Percentiles rank a stretch among this genome's conserved stretches.
Conservation (phyloP, 1,140 invertebrate species). For the Vanessa tameamea region DNA sequence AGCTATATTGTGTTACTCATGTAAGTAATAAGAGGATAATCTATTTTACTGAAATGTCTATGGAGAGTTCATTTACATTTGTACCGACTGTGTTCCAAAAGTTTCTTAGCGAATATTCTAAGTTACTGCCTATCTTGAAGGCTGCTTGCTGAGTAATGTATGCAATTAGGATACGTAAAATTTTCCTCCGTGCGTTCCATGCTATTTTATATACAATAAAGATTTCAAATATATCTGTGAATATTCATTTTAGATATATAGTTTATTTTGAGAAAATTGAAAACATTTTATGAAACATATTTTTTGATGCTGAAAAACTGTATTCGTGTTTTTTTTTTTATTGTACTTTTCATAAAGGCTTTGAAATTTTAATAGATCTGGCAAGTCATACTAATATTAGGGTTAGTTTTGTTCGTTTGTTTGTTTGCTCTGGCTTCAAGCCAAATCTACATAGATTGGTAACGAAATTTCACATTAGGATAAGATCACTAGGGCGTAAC, state of each 20-base stretch:
- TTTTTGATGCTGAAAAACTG: neutral
- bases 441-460: too few species aligned
- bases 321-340: neutral
- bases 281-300: conserved; percentile 1
- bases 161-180: neutral
- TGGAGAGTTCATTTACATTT: neutral
- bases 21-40: neutral
- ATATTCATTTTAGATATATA: neutral
- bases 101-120: neutral
- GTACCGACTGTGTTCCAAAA: neutral
- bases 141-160: neutral
- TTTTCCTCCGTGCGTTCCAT: neutral
- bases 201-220: conserved; percentile 8
- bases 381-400: too few species aligned
- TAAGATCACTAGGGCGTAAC: too few species aligned
- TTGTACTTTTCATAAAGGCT: neutral
- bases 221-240: neutral
- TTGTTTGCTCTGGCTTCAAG: too few species aligned
- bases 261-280: conserved; percentile 5
- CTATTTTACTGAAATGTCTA: neutral
- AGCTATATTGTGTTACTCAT: too few species aligned
- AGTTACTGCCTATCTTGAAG: conserved; percentile 3
- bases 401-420: too few species aligned
- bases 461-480: too few species aligned
- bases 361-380: neutral